Base-by-base conservation (phyloP, 2,888 invertebrate genomes). In the Lacanobia wlatinum region DNA sequence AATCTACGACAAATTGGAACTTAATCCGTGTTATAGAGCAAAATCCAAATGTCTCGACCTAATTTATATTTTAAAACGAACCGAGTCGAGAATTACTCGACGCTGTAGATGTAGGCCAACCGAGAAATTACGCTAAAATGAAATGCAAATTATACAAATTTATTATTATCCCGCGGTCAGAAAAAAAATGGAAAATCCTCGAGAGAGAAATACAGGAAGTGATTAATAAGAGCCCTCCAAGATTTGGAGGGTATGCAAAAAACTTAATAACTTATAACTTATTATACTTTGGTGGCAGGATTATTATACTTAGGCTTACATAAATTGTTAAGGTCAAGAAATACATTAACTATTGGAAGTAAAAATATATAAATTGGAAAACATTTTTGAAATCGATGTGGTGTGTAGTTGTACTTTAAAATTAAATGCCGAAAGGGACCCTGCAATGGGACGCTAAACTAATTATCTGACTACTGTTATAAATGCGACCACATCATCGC, bases 141-240 rank as follows among this genome's bases (percentile, higher is more conserved):
- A 91, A 94, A 95, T 94, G 95, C 93, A 95, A 95, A 95, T 95
- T 92, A 94, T 90, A 88, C 88, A 92, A 93, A 95, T 94, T 94
- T 94, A 95, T 94, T 94, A 94, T 94, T 91, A 93, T 92, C 90
- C 91, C 80, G 92, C 90, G 92, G 93, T 92, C 91, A 92, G 90
- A 92, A 92, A 92, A 28, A 40, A 91, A 92, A 92, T 85, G 89
- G 88, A 89, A 77, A 85, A 80, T 70, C 87, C 87, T 83, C 88
- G 73, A 81, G 89, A 85, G 88, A 84, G 84, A 84, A 89, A 91
- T 86, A 91, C 88, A 91, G 91, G 90, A 91, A 91, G 91, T 91
- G 92, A 94, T 94, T 95, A 94, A 94, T 93, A 93, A 90, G 90
- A 90, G 87, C 85, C 82, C 81, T 87, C 87, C 88, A 86, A 90